A percentile compares a stretch with the other conserved stretches of the same genome.
phyloP scores from a whole-genome alignment of 2,113 vertebrate species.

The Phodopus roborovskii region DNA sequence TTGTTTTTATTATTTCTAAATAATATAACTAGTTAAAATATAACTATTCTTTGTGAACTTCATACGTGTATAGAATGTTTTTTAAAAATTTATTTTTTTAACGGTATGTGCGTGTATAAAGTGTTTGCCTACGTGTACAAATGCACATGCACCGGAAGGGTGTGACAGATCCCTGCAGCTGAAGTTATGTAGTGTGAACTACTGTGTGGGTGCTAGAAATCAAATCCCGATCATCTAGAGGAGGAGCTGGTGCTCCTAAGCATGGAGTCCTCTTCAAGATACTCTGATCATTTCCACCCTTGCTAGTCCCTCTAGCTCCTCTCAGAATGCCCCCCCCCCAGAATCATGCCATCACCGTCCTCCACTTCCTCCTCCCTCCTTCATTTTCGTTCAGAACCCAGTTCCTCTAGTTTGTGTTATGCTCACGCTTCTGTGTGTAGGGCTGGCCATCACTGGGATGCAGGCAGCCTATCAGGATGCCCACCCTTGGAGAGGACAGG shows the following conservation, averaged over 20 bases:
- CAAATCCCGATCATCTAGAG: neutral
- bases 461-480: neutral
- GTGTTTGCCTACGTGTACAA: neutral
- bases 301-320: neutral
- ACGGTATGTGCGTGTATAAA: neutral
- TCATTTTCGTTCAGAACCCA: neutral
- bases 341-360: too few species aligned
- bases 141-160: neutral
- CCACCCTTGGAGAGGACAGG: neutral
- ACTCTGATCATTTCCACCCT: neutral
- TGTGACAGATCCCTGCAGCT: neutral
- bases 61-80: neutral
- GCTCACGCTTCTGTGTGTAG: neutral
- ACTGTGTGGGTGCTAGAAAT: neutral
- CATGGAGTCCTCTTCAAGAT: neutral
- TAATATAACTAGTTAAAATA: too few species aligned
- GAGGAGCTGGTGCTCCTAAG: too few species aligned
- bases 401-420: neutral
- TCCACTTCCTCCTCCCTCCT: neutral
- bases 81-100: neutral
- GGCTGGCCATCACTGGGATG: too few species aligned
- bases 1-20: neutral
- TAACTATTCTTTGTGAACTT: neutral
- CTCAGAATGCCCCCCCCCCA: neutral
- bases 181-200: neutral